phyloP scores from a whole-genome alignment of 2,888 invertebrate genomes.

The Drosophila birchii region DNA sequence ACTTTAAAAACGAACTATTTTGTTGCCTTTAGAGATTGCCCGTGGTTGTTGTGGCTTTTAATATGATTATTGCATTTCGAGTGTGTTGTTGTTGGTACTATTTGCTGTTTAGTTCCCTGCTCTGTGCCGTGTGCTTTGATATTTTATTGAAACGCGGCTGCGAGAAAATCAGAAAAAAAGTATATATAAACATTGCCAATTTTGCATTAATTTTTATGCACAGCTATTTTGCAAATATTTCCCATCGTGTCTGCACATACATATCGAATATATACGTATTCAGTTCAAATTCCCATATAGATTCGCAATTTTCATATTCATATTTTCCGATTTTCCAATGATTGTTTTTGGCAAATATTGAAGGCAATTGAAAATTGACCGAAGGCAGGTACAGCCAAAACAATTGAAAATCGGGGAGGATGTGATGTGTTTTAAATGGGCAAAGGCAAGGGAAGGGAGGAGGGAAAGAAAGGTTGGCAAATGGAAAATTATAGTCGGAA shows the following conservation, averaged over 20 bases:
- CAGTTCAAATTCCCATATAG: constrained; percentile 35
- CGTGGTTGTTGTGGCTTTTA: constrained; percentile 67
- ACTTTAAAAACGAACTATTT: constrained; percentile 82
- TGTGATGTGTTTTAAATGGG: constrained; percentile 7
- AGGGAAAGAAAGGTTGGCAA: background rate
- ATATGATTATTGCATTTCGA: constrained; percentile 81
- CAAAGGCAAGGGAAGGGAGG: background rate
- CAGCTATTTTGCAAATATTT: constrained; percentile 41
- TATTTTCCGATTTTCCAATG: constrained; percentile 59
- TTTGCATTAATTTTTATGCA: constrained; percentile 49
- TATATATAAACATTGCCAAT: constrained; percentile 3
- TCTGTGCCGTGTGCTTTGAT: constrained; percentile 55
- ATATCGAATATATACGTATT: background rate
- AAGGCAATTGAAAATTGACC: constrained; percentile 68
- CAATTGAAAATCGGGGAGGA: constrained; percentile 27
- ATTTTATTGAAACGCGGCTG: constrained; percentile 70
- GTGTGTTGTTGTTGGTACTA: constrained; percentile 37
- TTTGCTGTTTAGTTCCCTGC: constrained; percentile 29
- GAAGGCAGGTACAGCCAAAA: constrained; percentile 45
- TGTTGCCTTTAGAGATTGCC: constrained; percentile 78
- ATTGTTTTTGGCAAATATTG: constrained; percentile 75
- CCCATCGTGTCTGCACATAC: constrained; percentile 19
- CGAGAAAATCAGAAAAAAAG: constrained; percentile 46
- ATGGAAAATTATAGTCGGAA: background rate
- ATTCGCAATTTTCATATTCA: constrained; percentile 50